phyloP scores from a whole-genome alignment of 1,140 invertebrate genomes.

The Rhopalosiphum maidis region DNA sequence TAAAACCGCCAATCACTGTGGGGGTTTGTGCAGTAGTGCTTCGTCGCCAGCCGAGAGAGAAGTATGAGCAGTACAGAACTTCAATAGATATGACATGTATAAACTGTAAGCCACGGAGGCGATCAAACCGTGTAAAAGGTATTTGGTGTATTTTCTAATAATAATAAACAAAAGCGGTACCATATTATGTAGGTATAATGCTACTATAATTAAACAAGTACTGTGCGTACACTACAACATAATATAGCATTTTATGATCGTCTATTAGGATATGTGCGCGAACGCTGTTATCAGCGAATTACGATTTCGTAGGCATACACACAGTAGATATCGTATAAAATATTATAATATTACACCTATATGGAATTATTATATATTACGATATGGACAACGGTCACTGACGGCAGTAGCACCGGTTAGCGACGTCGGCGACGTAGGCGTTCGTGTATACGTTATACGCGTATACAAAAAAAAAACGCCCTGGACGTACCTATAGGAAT shows the following conservation, averaged over 20 bases:
- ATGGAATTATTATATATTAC: not conserved
- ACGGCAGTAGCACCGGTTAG: not conserved
- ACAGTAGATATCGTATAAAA: not conserved
- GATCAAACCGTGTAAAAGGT: constrained; percentile 23
- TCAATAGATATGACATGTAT: not conserved
- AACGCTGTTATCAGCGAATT: constrained; percentile 33
- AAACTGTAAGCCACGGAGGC: not conserved
- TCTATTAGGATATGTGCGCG: not conserved
- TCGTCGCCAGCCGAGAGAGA: not conserved
- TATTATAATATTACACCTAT: not conserved
- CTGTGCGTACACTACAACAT: not conserved
- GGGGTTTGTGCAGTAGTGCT: not conserved
- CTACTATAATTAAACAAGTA: not conserved
- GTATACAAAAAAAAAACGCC: not conserved
- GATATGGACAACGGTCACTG: constrained; percentile 32
- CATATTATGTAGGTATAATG: not conserved
- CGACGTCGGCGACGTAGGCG: not conserved
- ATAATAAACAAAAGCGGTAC: constrained; percentile 8
- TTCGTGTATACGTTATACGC: not conserved
- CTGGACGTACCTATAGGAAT: not conserved
- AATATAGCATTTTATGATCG: not conserved
- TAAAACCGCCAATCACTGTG: not conserved
- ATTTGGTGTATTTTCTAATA: not conserved
- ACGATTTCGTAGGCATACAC: not conserved
- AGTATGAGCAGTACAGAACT: not conserved